These are phyloP conservation scores for Hipposideros larvatus DNA, from an alignment of 2,797 vertebrate species.

Conservation along the genomic window DNA sequence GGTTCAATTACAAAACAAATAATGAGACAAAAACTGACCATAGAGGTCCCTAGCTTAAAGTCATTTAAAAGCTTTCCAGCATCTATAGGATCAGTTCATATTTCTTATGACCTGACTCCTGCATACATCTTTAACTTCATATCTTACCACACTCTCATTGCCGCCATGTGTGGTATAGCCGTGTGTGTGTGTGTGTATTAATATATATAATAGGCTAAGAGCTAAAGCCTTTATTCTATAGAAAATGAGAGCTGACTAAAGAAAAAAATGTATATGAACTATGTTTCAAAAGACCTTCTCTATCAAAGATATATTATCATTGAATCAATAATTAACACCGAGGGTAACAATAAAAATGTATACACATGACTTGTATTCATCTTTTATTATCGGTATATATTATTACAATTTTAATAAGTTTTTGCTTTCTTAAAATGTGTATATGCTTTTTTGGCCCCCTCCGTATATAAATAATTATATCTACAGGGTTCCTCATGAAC, in stretches of 20 bases:
- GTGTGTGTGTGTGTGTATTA: too few relatives aligned
- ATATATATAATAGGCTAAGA: background rate
- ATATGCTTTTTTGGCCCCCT: too few relatives aligned
- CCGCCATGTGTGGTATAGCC: background rate
- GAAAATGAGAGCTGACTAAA: background rate
- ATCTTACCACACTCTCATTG: background rate
- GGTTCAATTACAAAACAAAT: background rate
- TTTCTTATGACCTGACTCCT: background rate
- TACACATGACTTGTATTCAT: too few relatives aligned
- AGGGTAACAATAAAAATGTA: too few relatives aligned
- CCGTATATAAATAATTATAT: background rate
- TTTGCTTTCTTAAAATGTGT: too few relatives aligned
- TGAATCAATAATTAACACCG: background rate
- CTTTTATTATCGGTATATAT: too few relatives aligned
- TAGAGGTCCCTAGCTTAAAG: background rate
- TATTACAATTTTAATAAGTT: too few relatives aligned
- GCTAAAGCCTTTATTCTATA: background rate
- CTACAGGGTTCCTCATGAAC: background rate
- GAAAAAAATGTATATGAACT: background rate
- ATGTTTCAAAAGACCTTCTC: conserved; percentile 5
- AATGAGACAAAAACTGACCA: background rate
- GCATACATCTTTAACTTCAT: background rate
- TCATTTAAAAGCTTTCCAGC: background rate
- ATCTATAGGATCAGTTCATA: background rate
- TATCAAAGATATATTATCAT: conserved; percentile 32